Conservation (phyloP, 2,797 vertebrate genomes). For the Ispidina lecontei region DNA sequence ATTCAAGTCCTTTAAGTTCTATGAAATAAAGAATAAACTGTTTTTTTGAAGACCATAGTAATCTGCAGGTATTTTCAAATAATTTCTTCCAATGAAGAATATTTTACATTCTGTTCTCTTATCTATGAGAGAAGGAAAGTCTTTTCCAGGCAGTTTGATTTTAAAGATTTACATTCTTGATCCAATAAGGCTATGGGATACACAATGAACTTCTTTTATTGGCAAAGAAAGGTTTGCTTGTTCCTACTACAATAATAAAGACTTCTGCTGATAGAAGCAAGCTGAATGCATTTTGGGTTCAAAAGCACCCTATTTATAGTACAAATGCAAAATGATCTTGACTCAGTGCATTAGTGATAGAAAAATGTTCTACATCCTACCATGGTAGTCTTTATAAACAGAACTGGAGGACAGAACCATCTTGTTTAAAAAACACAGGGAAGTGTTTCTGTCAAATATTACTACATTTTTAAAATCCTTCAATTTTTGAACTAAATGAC, state of each 20-base stretch:
- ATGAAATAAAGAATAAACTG: not conserved
- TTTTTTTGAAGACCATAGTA: not conserved
- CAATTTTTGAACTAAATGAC: not conserved
- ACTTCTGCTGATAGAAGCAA: constrained; percentile 69
- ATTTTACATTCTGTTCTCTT: not conserved
- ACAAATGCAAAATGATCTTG: constrained; percentile 48
- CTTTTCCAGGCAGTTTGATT: constrained; percentile 16
- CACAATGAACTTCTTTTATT: constrained; percentile 52
- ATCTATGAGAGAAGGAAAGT: not conserved
- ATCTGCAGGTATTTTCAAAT: not conserved
- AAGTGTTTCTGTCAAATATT: not conserved
- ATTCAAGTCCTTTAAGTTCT: not conserved
- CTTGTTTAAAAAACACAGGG: not conserved
- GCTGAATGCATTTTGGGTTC: constrained; percentile 46
- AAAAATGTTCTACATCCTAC: not conserved
- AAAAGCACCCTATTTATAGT: constrained; percentile 71
- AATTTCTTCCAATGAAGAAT: not conserved
- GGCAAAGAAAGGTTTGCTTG: constrained; percentile 43
- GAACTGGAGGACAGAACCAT: not conserved
- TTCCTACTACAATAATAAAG: constrained; percentile 63
- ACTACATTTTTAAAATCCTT: not conserved
- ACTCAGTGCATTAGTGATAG: not conserved
- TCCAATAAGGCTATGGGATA: constrained; percentile 33
- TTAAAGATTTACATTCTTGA: constrained; percentile 21
- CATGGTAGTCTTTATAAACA: not conserved